A percentile compares a stretch with the other conserved stretches of the same genome.
phyloP scores from a whole-genome alignment of 2,113 vertebrate genomes.

The Cyprinus carpio region DNA sequence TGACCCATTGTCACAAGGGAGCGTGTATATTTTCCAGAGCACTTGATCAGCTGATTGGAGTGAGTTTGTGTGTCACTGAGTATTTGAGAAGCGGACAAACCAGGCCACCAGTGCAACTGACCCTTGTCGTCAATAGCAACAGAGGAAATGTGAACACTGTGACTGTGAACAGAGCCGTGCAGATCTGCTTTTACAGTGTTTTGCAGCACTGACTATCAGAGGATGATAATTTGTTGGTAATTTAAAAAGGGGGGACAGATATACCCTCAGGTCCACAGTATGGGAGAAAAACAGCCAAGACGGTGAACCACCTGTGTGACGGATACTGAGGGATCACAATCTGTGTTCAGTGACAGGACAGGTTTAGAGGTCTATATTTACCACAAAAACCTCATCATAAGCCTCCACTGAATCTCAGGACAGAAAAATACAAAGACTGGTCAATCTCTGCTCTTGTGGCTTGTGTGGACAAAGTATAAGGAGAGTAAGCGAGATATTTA shows the following conservation, averaged over 20 bases:
- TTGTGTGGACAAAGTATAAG: neutral
- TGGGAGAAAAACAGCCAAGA: neutral
- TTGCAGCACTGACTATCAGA: neutral
- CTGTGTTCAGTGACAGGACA: conserved; percentile 26
- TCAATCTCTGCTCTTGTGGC: neutral
- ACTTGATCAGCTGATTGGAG: conserved; percentile 29
- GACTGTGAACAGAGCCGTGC: neutral
- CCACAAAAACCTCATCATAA: neutral
- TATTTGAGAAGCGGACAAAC: conserved; percentile 35
- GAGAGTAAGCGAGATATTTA: neutral
- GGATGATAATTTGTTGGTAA: neutral
- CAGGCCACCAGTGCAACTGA: conserved; percentile 18
- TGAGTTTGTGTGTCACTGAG: conserved; percentile 22
- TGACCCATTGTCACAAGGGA: neutral
- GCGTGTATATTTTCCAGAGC: conserved; percentile 1
- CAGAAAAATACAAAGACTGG: neutral
- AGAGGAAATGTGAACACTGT: conserved; percentile 16
- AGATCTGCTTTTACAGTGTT: neutral
- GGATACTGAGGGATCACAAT: conserved; percentile 11
- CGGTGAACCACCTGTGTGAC: conserved; percentile 2
- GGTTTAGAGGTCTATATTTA: conserved; percentile 8
- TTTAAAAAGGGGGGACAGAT: neutral
- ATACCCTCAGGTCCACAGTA: neutral
- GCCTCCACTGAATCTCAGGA: neutral
- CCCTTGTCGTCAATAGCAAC: conserved; percentile 31